Evolutionary conservation across 2,888 invertebrate genomes (phyloP).

Genomic region (Digitonthophagus gazella): DNA sequence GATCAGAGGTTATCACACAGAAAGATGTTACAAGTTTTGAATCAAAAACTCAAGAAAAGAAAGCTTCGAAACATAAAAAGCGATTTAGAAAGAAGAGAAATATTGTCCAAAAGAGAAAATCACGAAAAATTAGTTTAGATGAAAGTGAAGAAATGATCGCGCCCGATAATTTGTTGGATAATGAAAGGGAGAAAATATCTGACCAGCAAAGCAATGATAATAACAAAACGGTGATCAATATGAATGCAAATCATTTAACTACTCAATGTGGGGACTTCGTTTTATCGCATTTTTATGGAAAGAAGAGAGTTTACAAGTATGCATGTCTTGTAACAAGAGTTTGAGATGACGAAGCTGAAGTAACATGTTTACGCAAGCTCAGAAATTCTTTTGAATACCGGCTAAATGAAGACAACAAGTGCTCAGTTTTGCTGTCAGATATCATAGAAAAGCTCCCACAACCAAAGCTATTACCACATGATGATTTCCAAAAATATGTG

Average conservation of each 20-base stretch:
- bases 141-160: constrained; percentile 26
- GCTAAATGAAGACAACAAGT: constrained; percentile 25
- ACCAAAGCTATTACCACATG: constrained; percentile 25
- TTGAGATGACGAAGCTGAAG: constrained; percentile 26
- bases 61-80: constrained; percentile 23
- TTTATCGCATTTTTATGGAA: constrained; percentile 22
- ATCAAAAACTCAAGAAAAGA: constrained; percentile 23
- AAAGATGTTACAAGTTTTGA: constrained; percentile 23
- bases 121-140: constrained; percentile 25
- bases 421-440: constrained; percentile 28
- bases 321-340: constrained; percentile 25
- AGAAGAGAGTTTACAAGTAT: constrained; percentile 26
- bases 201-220: constrained; percentile 20
- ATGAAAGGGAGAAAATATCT: constrained; percentile 13
- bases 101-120: constrained; percentile 21
- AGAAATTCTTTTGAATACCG: constrained; percentile 20
- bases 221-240: constrained; percentile 23
- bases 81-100: constrained; percentile 17
- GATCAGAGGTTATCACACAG: constrained; percentile 2
- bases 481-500: constrained; percentile 25
- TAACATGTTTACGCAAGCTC: constrained; percentile 26
- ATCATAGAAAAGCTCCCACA: constrained; percentile 26
- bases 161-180: constrained; percentile 25
- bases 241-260: constrained; percentile 22
- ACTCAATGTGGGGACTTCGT: constrained; percentile 25